phyloP scores from a whole-genome alignment of 2,113 vertebrate species.

The Semicossyphus pulcher region DNA sequence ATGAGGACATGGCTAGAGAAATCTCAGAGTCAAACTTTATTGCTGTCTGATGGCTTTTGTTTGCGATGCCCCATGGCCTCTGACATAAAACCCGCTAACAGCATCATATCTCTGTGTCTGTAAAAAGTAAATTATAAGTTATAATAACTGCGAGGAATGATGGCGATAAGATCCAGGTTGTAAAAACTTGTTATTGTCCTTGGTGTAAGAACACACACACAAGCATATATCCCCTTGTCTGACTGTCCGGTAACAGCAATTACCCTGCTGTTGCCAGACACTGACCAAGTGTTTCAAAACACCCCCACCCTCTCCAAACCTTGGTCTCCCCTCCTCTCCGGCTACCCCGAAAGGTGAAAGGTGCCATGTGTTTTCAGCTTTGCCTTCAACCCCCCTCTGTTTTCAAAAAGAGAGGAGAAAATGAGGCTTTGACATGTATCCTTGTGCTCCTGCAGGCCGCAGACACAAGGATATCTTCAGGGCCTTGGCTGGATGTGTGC shows the following conservation, averaged over 20 bases:
- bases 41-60: constrained; percentile 22
- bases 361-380: constrained; percentile 75
- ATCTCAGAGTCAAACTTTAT: constrained; percentile 7
- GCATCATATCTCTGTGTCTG: not conserved
- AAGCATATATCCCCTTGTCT: not conserved
- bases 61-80: not conserved
- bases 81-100: constrained; percentile 1
- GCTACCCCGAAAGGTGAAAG: constrained; percentile 72
- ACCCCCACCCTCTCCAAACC: constrained; percentile 32
- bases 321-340: constrained; percentile 21
- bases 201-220: constrained; percentile 25
- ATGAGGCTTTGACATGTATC: constrained; percentile 62
- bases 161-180: not conserved
- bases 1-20: not conserved
- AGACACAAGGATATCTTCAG: constrained; percentile 44
- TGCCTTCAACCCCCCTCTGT: constrained; percentile 41
- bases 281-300: constrained; percentile 69
- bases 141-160: not conserved
- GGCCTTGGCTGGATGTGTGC: constrained; percentile 30
- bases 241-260: constrained; percentile 37
- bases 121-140: constrained; percentile 7
- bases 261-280: constrained; percentile 46
- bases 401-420: constrained; percentile 55
- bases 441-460: constrained; percentile 35
- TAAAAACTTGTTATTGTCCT: constrained; percentile 26